A percentile compares a stretch with the other conserved stretches of the same genome.
These are phyloP conservation scores for Azorinus chamasolen DNA, from an alignment of 2,888 invertebrate species.

Conservation along the genomic window DNA sequence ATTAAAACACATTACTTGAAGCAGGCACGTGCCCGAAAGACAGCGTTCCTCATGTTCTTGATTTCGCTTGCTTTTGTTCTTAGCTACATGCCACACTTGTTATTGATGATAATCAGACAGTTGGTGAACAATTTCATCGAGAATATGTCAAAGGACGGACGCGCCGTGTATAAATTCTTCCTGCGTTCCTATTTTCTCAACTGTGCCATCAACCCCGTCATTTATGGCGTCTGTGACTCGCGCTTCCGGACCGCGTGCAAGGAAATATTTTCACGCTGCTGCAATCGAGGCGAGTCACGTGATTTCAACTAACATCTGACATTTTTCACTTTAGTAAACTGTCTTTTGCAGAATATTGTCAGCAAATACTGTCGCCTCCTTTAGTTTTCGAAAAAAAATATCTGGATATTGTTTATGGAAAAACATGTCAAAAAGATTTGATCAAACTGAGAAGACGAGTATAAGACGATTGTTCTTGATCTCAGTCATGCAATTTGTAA, in stretches of 20 bases:
- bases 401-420: too few species aligned
- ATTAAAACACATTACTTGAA: slow-evolving; percentile 45
- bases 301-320: too few species aligned
- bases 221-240: slow-evolving; percentile 71
- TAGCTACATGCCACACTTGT: slow-evolving; percentile 65
- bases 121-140: slow-evolving; percentile 53
- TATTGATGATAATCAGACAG: slow-evolving; percentile 48
- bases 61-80: slow-evolving; percentile 65
- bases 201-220: slow-evolving; percentile 73
- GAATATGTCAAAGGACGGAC: slow-evolving; percentile 35
- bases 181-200: slow-evolving; percentile 70
- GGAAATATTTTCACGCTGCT: slow-evolving; percentile 22
- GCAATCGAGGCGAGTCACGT: too few species aligned
- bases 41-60: slow-evolving; percentile 69
- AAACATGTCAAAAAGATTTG: too few species aligned
- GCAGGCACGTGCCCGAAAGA: slow-evolving; percentile 60
- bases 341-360: too few species aligned
- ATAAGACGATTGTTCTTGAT: too few species aligned
- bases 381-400: too few species aligned
- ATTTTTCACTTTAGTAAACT: too few species aligned
- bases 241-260: slow-evolving; percentile 57
- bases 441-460: too few species aligned
- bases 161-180: slow-evolving; percentile 64
- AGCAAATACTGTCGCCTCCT: too few species aligned
- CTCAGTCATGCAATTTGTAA: too few species aligned